Percentiles rank a stretch among this genome's conserved stretches.
Evolutionary conservation across 2,113 vertebrate genomes (phyloP).

Genomic region (Lathamus discolor): DNA sequence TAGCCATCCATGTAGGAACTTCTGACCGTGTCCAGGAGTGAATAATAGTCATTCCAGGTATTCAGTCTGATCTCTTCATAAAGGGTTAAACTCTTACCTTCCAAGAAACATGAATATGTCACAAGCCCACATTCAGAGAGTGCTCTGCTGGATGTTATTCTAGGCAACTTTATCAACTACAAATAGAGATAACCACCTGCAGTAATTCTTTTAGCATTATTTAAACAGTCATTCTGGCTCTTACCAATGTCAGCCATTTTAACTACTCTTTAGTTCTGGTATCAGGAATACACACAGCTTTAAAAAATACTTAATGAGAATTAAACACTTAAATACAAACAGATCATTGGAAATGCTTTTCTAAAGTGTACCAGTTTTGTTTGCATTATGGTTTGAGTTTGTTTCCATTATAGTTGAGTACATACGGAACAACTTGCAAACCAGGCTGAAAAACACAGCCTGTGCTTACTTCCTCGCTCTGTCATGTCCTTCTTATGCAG

Average conservation of each 20-base stretch:
- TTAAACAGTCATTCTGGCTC: constrained; percentile 16
- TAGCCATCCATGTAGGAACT: accelerated
- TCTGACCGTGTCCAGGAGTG: not conserved
- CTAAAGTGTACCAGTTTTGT: not conserved
- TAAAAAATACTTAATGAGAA: constrained; percentile 1
- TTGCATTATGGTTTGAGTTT: not conserved
- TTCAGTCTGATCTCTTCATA: not conserved
- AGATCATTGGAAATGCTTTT: not conserved
- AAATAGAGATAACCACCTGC: constrained; percentile 55
- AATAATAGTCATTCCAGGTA: not conserved
- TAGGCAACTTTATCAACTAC: constrained; percentile 42
- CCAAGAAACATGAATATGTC: constrained; percentile 18
- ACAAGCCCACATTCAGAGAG: not conserved
- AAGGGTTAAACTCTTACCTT: constrained; percentile 27
- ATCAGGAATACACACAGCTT: not conserved
- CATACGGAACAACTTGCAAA: not conserved
- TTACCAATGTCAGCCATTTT: not conserved
- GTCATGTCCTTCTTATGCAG: not conserved
- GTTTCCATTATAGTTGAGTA: not conserved
- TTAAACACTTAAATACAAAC: not conserved
- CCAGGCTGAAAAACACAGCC: not conserved
- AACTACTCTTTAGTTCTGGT: not conserved
- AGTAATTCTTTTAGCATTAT: constrained; percentile 29
- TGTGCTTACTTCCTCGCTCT: not conserved
- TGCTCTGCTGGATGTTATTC: constrained; percentile 31